These are phyloP conservation scores for Acinonyx jubatus DNA, from an alignment of 2,113 vertebrate species.

Conservation along the genomic window DNA sequence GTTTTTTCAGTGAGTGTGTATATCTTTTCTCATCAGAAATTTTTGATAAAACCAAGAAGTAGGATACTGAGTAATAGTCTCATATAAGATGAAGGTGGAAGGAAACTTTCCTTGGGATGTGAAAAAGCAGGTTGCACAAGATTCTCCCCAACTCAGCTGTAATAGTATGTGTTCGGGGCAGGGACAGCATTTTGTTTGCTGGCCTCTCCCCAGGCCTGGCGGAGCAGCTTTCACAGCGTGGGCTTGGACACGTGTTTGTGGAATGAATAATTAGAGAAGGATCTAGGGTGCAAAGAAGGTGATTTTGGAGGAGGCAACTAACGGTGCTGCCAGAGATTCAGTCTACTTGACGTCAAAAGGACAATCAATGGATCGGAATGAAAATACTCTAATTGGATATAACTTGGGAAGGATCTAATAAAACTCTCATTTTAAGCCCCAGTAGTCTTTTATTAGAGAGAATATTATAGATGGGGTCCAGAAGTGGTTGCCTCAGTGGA, in stretches of 20 bases:
- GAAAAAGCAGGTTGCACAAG: neutral
- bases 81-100: neutral
- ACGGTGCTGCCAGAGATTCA: neutral
- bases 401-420: neutral
- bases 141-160: neutral
- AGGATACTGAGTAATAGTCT: neutral
- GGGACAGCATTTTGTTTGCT: too few relatives aligned
- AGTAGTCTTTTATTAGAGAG: conserved; percentile 16
- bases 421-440: conserved; percentile 20
- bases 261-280: neutral
- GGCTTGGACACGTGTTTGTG: neutral
- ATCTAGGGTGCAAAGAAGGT: neutral
- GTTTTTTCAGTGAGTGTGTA: neutral
- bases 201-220: neutral
- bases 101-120: neutral
- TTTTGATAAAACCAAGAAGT: neutral
- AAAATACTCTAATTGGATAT: neutral
- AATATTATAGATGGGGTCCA: neutral
- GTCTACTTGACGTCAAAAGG: neutral
- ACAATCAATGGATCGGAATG: neutral
- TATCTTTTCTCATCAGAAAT: neutral
- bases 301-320: neutral
- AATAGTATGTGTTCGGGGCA: rapidly evolving
- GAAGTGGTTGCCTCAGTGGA: neutral
- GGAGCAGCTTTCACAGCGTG: rapidly evolving